A percentile compares a stretch with the other conserved stretches of the same genome.
Evolutionary conservation across 2,888 invertebrate species (phyloP).

Genomic region (Oscheius sp.): DNA sequence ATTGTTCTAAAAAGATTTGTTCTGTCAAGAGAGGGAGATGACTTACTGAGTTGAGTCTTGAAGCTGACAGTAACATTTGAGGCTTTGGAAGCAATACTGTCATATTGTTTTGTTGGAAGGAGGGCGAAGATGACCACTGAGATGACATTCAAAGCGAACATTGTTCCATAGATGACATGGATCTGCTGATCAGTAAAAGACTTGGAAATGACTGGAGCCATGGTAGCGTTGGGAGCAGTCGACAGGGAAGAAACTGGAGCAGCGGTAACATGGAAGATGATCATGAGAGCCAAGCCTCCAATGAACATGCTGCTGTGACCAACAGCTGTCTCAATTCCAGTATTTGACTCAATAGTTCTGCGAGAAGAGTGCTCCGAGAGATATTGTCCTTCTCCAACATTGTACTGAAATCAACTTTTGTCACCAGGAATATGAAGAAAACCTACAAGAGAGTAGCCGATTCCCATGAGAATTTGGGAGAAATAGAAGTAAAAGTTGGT

Average conservation of each 20-base stretch:
- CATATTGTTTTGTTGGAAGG: slow-evolving; percentile 50
- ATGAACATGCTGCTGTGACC: slow-evolving; percentile 51
- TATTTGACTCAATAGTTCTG: slow-evolving; percentile 50
- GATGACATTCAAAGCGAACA: slow-evolving; percentile 44
- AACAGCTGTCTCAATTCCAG: slow-evolving; percentile 50
- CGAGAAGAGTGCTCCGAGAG: slow-evolving; percentile 49
- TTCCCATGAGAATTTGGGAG: slow-evolving; percentile 48
- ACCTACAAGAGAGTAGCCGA: slow-evolving; percentile 48
- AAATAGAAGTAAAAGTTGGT: slow-evolving; percentile 48
- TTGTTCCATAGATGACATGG: slow-evolving; percentile 40
- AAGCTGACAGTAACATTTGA: slow-evolving; percentile 39
- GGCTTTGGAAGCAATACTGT: slow-evolving; percentile 48
- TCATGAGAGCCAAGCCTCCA: slow-evolving; percentile 49
- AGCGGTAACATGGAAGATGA: slow-evolving; percentile 30
- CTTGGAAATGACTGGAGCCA: neutral
- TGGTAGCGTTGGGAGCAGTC: neutral
- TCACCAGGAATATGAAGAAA: neutral
- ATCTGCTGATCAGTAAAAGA: slow-evolving; percentile 39
- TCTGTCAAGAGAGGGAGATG: too few species aligned
- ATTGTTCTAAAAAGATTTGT: slow-evolving; percentile 38
- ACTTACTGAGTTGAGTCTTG: slow-evolving; percentile 44
- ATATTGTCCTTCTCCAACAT: slow-evolving; percentile 51
- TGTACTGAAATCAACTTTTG: slow-evolving; percentile 31
- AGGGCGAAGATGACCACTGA: slow-evolving; percentile 44
- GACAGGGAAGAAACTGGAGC: neutral